phyloP scores from a whole-genome alignment of 2,797 vertebrate genomes.

The Phalanger gymnotis region DNA sequence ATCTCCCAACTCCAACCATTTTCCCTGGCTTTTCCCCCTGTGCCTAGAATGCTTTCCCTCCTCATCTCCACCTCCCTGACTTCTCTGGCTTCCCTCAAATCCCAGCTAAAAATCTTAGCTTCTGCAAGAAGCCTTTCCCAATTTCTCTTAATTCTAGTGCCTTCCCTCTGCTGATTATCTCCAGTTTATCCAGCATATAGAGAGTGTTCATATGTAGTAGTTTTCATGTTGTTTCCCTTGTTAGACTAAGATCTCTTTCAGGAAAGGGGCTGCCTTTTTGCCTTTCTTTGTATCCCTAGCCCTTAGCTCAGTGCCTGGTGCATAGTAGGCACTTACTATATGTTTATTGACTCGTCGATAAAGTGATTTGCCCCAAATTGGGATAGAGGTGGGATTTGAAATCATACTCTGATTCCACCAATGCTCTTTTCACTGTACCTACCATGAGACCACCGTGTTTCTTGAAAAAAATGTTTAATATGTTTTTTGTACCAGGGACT shows the following conservation, averaged over 20 bases:
- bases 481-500: neutral
- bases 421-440: neutral
- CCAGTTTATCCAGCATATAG: neutral
- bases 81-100: neutral
- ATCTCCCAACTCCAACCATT: neutral
- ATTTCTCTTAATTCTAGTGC: neutral
- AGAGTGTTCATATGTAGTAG: neutral
- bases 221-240: neutral
- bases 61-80: neutral
- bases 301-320: neutral
- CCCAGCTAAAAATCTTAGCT: neutral
- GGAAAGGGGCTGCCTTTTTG: neutral
- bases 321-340: neutral
- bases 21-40: neutral
- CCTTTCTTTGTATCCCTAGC: neutral
- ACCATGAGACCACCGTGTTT: neutral
- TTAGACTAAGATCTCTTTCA: neutral
- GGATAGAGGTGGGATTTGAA: neutral
- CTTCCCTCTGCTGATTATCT: neutral
- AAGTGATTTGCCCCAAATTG: neutral
- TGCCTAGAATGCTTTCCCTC: neutral
- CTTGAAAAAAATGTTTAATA: neutral
- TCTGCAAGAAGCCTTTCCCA: neutral
- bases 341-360: neutral
- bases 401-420: neutral